A percentile compares a stretch with the other conserved stretches of the same genome.
Conservation (phyloP, 2,797 vertebrate species). For the Intellagama lesueurii region DNA sequence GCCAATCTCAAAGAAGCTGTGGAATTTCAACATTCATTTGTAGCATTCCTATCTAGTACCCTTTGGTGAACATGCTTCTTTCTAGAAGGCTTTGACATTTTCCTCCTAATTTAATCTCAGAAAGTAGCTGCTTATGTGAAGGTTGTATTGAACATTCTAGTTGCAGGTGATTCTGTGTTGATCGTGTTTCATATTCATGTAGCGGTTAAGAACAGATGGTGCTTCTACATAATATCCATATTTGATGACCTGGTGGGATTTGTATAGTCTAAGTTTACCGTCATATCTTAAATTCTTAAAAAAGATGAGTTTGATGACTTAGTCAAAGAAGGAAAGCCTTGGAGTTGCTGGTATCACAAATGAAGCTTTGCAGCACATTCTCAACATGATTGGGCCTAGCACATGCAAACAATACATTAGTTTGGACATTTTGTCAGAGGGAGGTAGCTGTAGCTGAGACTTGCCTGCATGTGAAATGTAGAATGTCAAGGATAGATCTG, state of each 20-base stretch:
- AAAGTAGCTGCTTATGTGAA: constrained; percentile 47
- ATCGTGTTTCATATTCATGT: constrained; percentile 67
- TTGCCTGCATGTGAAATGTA: background rate
- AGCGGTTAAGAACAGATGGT: constrained; percentile 69
- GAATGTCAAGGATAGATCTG: background rate
- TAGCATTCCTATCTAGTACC: background rate
- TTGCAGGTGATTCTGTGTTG: constrained; percentile 59
- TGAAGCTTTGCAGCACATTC: constrained; percentile 4
- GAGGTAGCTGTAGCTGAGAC: background rate
- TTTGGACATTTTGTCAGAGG: background rate
- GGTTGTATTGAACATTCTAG: constrained; percentile 46
- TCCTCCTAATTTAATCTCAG: constrained; percentile 43
- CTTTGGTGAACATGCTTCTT: background rate
- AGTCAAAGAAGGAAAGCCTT: constrained; percentile 49
- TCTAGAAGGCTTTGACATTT: constrained; percentile 49
- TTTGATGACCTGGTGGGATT: constrained; percentile 71
- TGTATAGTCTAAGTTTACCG: constrained; percentile 64
- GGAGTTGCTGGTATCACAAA: constrained; percentile 18
- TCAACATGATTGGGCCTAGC: background rate
- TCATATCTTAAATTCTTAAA: constrained; percentile 68
- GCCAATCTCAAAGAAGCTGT: background rate
- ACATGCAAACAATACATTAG: background rate
- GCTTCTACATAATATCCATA: constrained; percentile 67
- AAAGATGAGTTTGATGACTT: constrained; percentile 45
- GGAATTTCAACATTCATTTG: rapidly evolving